Evolutionary conservation across 2,797 vertebrate species (phyloP), one percentile per base, ranked within the genome.

Genomic region (Arrhamphus sclerolepis): DNA sequence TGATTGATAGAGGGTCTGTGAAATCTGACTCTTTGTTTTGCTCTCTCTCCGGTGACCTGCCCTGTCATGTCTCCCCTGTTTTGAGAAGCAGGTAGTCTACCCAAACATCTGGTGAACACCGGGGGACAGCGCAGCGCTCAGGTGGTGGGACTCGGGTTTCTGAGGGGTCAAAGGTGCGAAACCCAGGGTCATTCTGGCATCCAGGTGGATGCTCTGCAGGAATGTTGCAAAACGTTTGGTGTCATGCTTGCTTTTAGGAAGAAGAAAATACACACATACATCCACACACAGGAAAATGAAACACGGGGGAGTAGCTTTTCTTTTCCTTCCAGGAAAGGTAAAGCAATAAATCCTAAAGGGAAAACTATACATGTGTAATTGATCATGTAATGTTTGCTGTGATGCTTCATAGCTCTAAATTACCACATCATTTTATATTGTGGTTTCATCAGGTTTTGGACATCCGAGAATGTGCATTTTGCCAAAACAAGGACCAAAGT

Each of bases 1-100:
- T 91, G 84, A 89, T 89, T 90, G 89, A 92, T 92, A 91, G 87
- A 88, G 82, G 75, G 75, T 74, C 79, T 88, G 71, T 90, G 89
- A 91, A 91, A 91, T 84, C 58, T 48, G 85, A 89, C 62, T 85
- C 90, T 91, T 89, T 90, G 86, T 87, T 91, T 89, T 83, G 74
- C 77, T 65, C 70, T 80, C 51, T 64, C 69, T 60, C 59, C 19
- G 40, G 70, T 89, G 86, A 92, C 87, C 87, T 90, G 89, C 80
- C 84, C 83, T 70, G 80, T 91, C 90, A 89, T 75, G 88, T 84
- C 80, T 83, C 74, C 57, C 62, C 58, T 81, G 78, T 82, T 88
- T 81, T 76, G 60, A 85, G 78, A 87, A 82, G 72, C 73, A 82
- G 81, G 68, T 67, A 77, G 80, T 80, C 82, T 86, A 72, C 83